Base-by-base conservation (phyloP, 2,888 invertebrate species). In the Lysandra coridon region DNA sequence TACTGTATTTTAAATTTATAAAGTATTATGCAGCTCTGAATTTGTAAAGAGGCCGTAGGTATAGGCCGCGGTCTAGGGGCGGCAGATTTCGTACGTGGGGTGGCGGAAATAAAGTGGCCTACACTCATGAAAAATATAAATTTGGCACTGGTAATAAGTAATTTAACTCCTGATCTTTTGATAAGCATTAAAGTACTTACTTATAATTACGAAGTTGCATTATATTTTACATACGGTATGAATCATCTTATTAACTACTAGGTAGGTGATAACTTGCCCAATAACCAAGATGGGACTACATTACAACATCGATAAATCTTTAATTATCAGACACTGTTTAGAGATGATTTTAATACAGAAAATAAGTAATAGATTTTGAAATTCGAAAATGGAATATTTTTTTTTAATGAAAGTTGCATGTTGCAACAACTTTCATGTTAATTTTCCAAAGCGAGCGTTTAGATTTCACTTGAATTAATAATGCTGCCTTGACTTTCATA, bases 391-490 rank as follows among this genome's bases (percentile, higher is more conserved):
- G 23, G 2, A 62, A 33, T 69, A 14, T 14, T 30, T 12, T 30
- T 64, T 30, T 30, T 30, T 30, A 64, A 30, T 30, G 10, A 64
- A 30, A 64, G 10, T 64, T 64, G 64, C 30, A 64, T 23, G 10
- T 64, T 64, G 64, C 64, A 30, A 64, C 64, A 37, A 69, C 69
- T 69, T 69, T 69, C 33, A 69, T 69, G 69, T 17, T 69, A 69
- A 69, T 69, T 33, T 69, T 14, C 69, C 14, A 33, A 33, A 17
- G 33, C 5, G 1, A 69, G 69, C 69, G 33, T 12, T 30, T 69
- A 17, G 69, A 69, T 69, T 69, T 69, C 69, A 69, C 69, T 69
- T 69, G 69, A 37, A 69, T 69, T 69, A 69, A 33, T 69, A 5
- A 69, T 69, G 69, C 14, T 69, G 17, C 33, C 37, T 69, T 69